These are phyloP conservation scores for Sitta carolinensis DNA, from an alignment of 2,797 vertebrate genomes.

Conservation along the genomic window DNA sequence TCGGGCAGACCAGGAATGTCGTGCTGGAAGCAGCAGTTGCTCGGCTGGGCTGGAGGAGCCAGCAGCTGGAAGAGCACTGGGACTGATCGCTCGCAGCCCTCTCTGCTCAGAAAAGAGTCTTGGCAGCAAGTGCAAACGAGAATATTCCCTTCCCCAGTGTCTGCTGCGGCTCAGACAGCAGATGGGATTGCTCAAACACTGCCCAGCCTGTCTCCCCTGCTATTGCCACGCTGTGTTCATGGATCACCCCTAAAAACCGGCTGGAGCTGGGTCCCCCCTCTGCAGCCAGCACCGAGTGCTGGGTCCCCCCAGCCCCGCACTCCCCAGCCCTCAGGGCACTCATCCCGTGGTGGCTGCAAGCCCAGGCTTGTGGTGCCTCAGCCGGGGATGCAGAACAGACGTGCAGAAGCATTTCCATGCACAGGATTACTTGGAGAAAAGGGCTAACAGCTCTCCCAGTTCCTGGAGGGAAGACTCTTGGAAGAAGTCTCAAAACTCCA, in stretches of 20 bases:
- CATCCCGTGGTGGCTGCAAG: not conserved
- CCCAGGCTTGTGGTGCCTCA: not conserved
- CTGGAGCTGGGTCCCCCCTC: not conserved
- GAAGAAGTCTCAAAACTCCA: not conserved
- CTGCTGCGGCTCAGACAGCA: constrained; percentile 46
- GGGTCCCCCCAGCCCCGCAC: not conserved
- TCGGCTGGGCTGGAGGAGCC: not conserved
- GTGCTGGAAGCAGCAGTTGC: constrained; percentile 1
- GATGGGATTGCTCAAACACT: constrained; percentile 54
- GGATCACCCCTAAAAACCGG: not conserved
- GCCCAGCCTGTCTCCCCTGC: not conserved
- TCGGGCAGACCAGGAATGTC: not conserved
- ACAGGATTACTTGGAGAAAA: not conserved
- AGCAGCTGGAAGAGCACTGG: constrained; percentile 29
- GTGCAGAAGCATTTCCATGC: not conserved
- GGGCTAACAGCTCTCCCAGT: not conserved
- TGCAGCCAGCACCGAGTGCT: not conserved
- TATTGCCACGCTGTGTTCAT: not conserved
- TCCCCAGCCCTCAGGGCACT: not conserved
- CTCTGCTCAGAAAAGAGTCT: not conserved
- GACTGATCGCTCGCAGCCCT: not conserved
- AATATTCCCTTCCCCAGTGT: constrained; percentile 28
- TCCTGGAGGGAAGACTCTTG: not conserved
- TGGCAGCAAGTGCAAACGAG: not conserved
- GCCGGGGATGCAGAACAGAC: not conserved